These are phyloP conservation scores for Contarinia nasturtii DNA, from an alignment of 1,140 invertebrate genomes.

Conservation along the genomic window DNA sequence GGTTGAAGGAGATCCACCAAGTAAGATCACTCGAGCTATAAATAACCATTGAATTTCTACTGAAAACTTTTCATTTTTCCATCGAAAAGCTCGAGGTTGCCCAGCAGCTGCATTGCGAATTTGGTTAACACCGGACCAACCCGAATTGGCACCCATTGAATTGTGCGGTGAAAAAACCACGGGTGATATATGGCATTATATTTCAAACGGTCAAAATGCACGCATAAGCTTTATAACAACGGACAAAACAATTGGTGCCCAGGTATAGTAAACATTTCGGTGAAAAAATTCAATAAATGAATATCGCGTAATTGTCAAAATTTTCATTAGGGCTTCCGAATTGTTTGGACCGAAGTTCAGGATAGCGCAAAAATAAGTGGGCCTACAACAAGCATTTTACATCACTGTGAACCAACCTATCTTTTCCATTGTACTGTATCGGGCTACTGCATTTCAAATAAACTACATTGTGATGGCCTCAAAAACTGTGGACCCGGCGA, in stretches of 20 bases:
- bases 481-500: conserved; percentile 66
- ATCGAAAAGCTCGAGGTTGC: conserved; percentile 55
- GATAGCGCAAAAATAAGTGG: conserved; percentile 22
- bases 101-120: conserved; percentile 73
- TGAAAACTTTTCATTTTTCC: not conserved
- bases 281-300: too few relatives aligned
- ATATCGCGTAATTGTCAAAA: too few relatives aligned
- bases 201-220: conserved; percentile 41
- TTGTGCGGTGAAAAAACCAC: conserved; percentile 67
- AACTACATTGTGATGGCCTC: conserved; percentile 55
- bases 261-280: conserved; percentile 11
- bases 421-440: conserved; percentile 28
- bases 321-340: conserved; percentile 51
- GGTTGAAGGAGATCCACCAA: conserved; percentile 69
- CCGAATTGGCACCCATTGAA: conserved; percentile 57
- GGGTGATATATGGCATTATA: conserved; percentile 55
- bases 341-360: conserved; percentile 73
- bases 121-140: conserved; percentile 47
- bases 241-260: conserved; percentile 59
- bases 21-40: conserved; percentile 29
- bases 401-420: conserved; percentile 22
- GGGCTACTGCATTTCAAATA: conserved; percentile 60
- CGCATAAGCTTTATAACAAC: conserved; percentile 56
- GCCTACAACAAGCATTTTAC: conserved; percentile 16
- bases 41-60: not conserved